Evolutionary conservation across 2,113 vertebrate genomes (phyloP).

Genomic region (Chaenogobius annularis): DNA sequence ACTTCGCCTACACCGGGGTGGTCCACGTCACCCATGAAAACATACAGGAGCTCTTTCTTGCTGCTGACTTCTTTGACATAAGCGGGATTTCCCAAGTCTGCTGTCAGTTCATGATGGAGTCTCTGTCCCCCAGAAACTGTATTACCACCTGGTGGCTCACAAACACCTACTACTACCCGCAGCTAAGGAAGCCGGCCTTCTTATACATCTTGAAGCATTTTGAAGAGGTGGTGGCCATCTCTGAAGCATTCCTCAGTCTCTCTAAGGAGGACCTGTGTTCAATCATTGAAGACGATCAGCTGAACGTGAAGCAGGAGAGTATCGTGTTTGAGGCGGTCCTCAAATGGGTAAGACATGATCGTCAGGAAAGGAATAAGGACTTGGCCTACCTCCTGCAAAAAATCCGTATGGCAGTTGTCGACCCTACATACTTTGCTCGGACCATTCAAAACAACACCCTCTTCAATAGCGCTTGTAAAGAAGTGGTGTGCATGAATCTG

Average conservation of each 20-base stretch:
- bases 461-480: no score
- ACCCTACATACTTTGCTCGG: no score
- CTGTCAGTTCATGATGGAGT: no score
- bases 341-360: constrained; percentile 25
- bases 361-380: constrained; percentile 7
- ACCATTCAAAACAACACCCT: no score
- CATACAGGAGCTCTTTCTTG: no score
- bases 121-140: no score
- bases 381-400: background rate
- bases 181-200: constrained; percentile 61
- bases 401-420: background rate
- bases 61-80: no score
- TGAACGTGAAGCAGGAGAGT: constrained; percentile 32
- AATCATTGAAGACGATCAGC: constrained; percentile 66
- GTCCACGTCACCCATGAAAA: no score
- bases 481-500: background rate
- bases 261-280: constrained; percentile 69
- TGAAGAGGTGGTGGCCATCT: constrained; percentile 56
- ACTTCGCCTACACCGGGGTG: no score
- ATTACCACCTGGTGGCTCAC: no score
- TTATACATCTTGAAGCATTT: constrained; percentile 82
- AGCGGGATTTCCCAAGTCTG: no score
- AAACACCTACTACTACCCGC: no score
- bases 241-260: constrained; percentile 77
- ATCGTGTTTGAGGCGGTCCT: constrained; percentile 41